Evolutionary conservation across 64 coral and sea anemone genomes (phyloP).

Genomic region (Exaiptasia diaphana): DNA sequence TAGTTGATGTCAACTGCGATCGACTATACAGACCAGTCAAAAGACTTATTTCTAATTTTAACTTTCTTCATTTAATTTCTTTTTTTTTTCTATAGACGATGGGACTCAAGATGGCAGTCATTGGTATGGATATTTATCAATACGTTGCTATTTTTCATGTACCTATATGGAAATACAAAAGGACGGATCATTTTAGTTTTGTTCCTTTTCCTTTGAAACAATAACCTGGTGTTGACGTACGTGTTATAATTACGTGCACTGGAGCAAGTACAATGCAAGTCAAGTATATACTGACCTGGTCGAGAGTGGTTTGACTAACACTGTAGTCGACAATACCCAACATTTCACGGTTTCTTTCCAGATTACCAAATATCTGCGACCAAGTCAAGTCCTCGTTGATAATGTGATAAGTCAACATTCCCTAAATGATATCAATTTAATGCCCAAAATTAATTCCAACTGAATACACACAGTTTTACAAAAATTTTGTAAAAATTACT

Average conservation of each 20-base stretch:
- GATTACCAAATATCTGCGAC: constrained; percentile 90
- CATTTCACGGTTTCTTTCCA: constrained; percentile 65
- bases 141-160: background rate
- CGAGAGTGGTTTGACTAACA: constrained; percentile 95
- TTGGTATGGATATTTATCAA: no score
- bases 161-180: background rate
- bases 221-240: no score
- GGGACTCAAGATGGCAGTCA: no score
- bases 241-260: no score
- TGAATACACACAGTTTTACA: background rate
- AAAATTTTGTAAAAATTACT: background rate
- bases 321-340: constrained; percentile 95
- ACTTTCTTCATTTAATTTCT: no score
- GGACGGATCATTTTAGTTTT: no score
- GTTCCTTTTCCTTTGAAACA: background rate
- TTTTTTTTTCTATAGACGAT: no score
- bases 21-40: no score
- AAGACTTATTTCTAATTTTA: no score
- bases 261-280: no score
- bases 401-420: constrained; percentile 86
- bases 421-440: constrained; percentile 4
- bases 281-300: constrained; percentile 54
- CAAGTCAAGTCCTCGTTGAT: constrained; percentile 66
- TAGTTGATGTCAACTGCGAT: no score
- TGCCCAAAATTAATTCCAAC: background rate